These are phyloP conservation scores for Cyprinodon tularosa DNA, from an alignment of 2,113 vertebrate genomes.

Conservation along the genomic window DNA sequence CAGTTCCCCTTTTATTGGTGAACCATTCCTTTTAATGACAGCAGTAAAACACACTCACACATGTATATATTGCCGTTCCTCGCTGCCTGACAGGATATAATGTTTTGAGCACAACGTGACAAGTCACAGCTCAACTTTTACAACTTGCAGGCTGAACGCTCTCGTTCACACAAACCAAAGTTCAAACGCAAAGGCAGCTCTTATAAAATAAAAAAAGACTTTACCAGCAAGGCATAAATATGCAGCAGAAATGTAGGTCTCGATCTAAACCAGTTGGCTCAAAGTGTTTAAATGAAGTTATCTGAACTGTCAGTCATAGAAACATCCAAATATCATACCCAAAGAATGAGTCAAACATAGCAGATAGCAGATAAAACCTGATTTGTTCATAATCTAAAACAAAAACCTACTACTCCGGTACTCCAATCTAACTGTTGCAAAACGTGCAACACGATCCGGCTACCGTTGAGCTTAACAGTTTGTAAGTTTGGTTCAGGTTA, in stretches of 20 bases:
- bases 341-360: neutral
- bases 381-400: no score
- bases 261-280: constrained; percentile 49
- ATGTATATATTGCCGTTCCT: constrained; percentile 36
- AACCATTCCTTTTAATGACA: constrained; percentile 69
- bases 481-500: no score
- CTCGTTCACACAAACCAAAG: constrained; percentile 28
- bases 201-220: constrained; percentile 35
- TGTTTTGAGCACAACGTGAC: constrained; percentile 55
- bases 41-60: constrained; percentile 64
- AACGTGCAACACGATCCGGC: no score
- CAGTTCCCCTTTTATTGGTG: constrained; percentile 67
- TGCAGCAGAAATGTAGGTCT: constrained; percentile 37
- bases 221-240: constrained; percentile 44
- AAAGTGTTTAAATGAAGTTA: constrained; percentile 36
- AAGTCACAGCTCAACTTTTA: constrained; percentile 67
- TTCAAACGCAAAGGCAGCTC: constrained; percentile 43
- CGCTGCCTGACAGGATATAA: constrained; percentile 61
- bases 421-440: no score
- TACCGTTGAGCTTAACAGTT: no score
- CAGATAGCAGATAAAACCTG: no score
- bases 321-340: constrained; percentile 17
- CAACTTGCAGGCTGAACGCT: constrained; percentile 25
- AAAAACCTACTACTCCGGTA: no score
- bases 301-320: constrained; percentile 49